Evolutionary conservation across 2,113 vertebrate species (phyloP).

Genomic region (Mungos mungo): DNA sequence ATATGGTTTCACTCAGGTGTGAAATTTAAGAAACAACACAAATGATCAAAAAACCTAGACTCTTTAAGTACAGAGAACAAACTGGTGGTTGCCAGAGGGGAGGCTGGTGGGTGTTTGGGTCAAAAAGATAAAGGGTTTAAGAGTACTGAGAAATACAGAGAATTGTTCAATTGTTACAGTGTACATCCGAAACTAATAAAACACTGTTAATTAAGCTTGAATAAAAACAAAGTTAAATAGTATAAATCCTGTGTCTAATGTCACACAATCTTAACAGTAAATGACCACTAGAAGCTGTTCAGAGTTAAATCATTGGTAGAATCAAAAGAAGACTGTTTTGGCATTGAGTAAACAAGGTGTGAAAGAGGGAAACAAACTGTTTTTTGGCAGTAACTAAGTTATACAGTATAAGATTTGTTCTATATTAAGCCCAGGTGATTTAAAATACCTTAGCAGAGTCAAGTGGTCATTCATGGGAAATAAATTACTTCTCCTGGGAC

Average conservation of each 20-base stretch:
- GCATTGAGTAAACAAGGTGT: not conserved
- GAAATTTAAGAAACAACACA: too few relatives aligned
- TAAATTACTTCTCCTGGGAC: constrained; percentile 60
- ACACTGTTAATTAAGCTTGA: too few relatives aligned
- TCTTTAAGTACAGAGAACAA: too few relatives aligned
- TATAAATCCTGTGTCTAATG: not conserved
- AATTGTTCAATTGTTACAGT: too few relatives aligned
- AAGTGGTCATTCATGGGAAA: constrained; percentile 43
- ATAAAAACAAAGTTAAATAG: not conserved
- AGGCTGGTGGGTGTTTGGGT: too few relatives aligned
- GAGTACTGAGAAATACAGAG: too few relatives aligned
- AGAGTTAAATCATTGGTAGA: not conserved
- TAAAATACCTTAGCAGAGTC: constrained; percentile 58
- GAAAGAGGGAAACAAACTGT: not conserved
- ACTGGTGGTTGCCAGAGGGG: too few relatives aligned
- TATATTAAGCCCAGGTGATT: not conserved
- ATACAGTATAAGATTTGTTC: constrained; percentile 36
- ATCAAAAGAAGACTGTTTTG: constrained; percentile 11
- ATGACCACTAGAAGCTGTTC: not conserved
- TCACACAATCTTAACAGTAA: constrained; percentile 37
- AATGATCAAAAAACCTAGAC: too few relatives aligned
- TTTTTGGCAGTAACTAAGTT: not conserved
- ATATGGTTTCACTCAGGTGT: too few relatives aligned
- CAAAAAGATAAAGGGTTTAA: too few relatives aligned
- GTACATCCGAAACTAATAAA: too few relatives aligned